Conservation (phyloP, 2,113 vertebrate species). For the Catharus bicknelli region DNA sequence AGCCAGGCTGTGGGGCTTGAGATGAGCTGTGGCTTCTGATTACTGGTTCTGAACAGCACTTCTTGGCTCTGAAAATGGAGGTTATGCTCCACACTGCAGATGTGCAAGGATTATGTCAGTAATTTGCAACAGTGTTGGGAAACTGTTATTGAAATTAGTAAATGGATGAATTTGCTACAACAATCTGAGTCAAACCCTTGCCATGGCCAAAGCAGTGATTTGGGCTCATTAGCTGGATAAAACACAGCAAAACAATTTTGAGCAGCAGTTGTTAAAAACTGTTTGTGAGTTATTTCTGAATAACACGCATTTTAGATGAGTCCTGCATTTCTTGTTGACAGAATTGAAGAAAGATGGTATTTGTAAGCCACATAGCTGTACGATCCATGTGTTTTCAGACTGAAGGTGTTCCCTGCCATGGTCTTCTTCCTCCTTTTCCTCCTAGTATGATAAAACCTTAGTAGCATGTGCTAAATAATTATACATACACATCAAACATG, state of each 20-base stretch:
- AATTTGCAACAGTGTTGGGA: neutral
- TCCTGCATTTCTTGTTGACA: neutral
- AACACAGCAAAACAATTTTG: neutral
- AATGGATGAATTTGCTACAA: neutral
- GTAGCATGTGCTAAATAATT: neutral
- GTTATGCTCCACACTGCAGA: neutral
- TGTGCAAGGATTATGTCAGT: neutral
- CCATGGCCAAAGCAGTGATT: neutral
- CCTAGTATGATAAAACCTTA: neutral
- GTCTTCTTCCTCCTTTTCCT: neutral
- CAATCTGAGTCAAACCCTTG: neutral
- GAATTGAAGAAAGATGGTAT: neutral
- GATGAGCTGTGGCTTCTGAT: fast-evolving
- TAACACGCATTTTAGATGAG: neutral
- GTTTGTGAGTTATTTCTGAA: neutral
- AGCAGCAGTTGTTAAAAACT: neutral
- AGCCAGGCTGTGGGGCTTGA: neutral
- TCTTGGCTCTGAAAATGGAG: neutral
- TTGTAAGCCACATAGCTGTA: neutral
- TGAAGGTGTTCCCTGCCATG: neutral
- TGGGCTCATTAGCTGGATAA: neutral
- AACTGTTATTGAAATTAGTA: neutral
- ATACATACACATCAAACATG: neutral
- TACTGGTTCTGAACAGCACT: neutral
- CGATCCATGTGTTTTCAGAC: neutral